Evolutionary conservation across 1,140 invertebrate species (phyloP).

Genomic region (Tetramorium simillimum): DNA sequence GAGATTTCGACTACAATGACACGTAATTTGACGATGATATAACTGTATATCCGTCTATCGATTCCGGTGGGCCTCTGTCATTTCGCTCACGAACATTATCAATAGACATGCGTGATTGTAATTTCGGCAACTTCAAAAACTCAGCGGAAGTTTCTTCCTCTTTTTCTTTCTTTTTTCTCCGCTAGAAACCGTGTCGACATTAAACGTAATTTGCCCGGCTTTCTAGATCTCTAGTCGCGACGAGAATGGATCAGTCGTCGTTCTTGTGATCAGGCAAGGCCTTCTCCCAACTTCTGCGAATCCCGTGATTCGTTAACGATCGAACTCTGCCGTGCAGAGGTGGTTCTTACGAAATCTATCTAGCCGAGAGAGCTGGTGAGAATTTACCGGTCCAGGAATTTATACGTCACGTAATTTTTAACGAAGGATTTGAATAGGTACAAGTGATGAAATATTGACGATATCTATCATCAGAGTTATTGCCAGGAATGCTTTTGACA

Average conservation of each 20-base stretch:
- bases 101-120: slow-evolving; percentile 55
- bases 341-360: slow-evolving; percentile 6
- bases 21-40: slow-evolving; percentile 43
- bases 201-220: slow-evolving; percentile 54
- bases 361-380: not conserved
- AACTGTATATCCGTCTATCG: slow-evolving; percentile 52
- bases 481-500: not conserved
- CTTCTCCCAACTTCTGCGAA: slow-evolving; percentile 30
- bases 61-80: slow-evolving; percentile 11
- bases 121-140: slow-evolving; percentile 45
- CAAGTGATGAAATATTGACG: slow-evolving; percentile 4
- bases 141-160: slow-evolving; percentile 31
- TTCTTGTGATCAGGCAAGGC: slow-evolving; percentile 9
- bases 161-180: not conserved
- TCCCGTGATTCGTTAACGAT: slow-evolving; percentile 21
- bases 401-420: slow-evolving; percentile 9
- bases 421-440: not conserved
- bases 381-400: slow-evolving; percentile 21
- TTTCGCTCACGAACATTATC: not conserved
- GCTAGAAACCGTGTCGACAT: slow-evolving; percentile 7
- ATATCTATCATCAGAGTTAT: not conserved
- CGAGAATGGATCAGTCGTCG: not conserved
- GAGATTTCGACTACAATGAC: slow-evolving; percentile 20
- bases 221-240: not conserved
- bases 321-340: not conserved